Evolutionary conservation across 2,113 vertebrate species (phyloP), one percentile per base, ranked within the genome.

Genomic region (Myotis lucifugus): DNA sequence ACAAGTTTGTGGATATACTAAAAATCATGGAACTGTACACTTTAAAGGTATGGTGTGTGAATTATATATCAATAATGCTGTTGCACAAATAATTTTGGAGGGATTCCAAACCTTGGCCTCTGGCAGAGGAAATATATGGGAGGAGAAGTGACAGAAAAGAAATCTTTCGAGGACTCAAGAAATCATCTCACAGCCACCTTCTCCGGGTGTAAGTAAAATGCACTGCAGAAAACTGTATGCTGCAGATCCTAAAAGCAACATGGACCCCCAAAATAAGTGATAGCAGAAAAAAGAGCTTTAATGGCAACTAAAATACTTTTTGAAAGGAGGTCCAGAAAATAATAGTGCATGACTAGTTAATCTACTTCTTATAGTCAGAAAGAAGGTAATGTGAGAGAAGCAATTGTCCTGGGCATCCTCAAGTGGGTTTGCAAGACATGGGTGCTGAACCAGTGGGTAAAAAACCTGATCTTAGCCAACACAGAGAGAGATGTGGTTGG

Each of bases 61-160:
- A 76, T 89, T 91, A 76, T 34, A 69, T 67, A 66, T 85, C 72
- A 88, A n/a, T 74, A 85, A 93, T 48, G 10, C 78, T 95, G 40
- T 78, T 81, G 61, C 76, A 19, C 50, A 92, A 83, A 92, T 56
- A 27, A 50, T 40, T 6, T 64, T 93, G 17, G 67, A 90, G n/a
- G 19, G 54, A 86, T 82, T 86, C 76, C 61, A 87, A 86, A 83
- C 15, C 13, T 86, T 70, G 25, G 18, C 52, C 52, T 83, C 85
- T 72, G 66, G 42, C 34, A 82, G 79, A 87, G 40, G 54, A 92
- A 90, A 83, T 54, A 70, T 52, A 37, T 86, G 27, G 50, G 32
- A 72, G 69, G 52, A 72, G 61, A 27, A 90, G 37, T 78, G 42
- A 85, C 54, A 46, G 56, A 13, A 72, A 83, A 87, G 27, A 76